Evolutionary conservation across 2,113 vertebrate species (phyloP).

Genomic region (Clarias gariepinus): DNA sequence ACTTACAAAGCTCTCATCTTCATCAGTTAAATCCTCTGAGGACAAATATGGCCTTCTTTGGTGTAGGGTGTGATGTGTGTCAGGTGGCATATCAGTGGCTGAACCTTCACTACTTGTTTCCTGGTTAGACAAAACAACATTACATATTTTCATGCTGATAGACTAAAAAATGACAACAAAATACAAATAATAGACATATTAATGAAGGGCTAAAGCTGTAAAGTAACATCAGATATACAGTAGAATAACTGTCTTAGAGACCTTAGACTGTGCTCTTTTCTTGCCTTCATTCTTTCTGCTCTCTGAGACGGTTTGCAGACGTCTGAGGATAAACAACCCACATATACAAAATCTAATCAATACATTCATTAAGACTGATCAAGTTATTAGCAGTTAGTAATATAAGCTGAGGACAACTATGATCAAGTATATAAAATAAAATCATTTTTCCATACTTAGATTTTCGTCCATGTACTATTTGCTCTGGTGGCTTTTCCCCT

Average conservation of each 20-base stretch:
- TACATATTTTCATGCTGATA: background rate
- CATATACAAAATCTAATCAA: background rate
- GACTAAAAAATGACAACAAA: background rate
- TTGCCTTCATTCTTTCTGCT: background rate
- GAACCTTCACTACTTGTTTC: background rate
- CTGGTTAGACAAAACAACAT: background rate
- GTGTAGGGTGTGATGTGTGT: background rate
- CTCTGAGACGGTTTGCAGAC: constrained; percentile 39
- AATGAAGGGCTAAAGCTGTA: background rate
- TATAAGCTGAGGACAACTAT: background rate
- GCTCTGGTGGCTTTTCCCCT: background rate
- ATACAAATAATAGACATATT: background rate
- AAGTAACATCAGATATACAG: background rate
- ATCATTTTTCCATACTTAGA: constrained; percentile 7
- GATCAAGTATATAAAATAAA: background rate
- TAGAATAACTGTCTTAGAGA: background rate
- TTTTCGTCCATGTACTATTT: background rate
- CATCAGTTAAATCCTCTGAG: constrained; percentile 52
- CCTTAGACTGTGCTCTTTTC: background rate
- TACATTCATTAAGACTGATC: background rate
- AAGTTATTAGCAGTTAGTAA: background rate
- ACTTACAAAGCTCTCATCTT: constrained; percentile 54
- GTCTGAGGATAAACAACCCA: background rate
- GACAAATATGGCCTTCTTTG: constrained; percentile 31
- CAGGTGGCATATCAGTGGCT: background rate